These are phyloP conservation scores for Centropristis striata DNA, from an alignment of 2,113 vertebrate species.

Conservation along the genomic window DNA sequence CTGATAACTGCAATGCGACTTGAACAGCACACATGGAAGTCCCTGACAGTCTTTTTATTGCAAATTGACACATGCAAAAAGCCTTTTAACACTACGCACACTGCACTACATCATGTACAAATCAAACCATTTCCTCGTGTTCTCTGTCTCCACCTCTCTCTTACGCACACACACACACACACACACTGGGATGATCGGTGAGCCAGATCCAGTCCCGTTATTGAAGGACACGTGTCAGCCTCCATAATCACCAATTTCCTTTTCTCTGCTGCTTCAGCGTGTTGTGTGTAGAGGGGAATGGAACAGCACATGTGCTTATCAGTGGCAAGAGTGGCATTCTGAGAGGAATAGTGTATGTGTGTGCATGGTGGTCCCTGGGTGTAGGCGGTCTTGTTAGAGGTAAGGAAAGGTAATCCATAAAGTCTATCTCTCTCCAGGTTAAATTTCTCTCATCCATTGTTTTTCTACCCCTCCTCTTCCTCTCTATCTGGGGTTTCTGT, in stretches of 20 bases:
- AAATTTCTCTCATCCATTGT: slow-evolving; percentile 8
- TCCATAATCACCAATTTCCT: slow-evolving; percentile 41
- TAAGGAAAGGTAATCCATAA: slow-evolving; percentile 59
- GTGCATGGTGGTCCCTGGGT: background rate
- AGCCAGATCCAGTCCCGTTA: background rate
- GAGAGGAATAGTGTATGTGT: background rate
- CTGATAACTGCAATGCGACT: background rate
- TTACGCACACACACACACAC: background rate
- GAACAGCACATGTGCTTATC: slow-evolving; percentile 6
- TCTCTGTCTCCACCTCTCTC: background rate
- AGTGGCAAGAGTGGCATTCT: slow-evolving; percentile 28
- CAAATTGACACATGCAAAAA: background rate
- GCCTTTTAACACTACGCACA: background rate
- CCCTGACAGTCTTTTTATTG: background rate
- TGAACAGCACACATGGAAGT: background rate
- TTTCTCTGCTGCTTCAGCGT: slow-evolving; percentile 37
- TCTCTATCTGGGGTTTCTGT: slow-evolving; percentile 14
- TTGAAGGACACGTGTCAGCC: slow-evolving; percentile 37
- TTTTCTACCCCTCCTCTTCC: slow-evolving; percentile 7
- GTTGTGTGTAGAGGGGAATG: slow-evolving; percentile 11
- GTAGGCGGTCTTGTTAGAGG: slow-evolving; percentile 33
- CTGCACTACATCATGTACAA: background rate
- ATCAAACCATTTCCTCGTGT: background rate
- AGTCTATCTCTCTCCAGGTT: slow-evolving; percentile 28
- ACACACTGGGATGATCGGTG: background rate